Evolutionary conservation across 2,888 invertebrate species (phyloP).

Genomic region (Ormia ochracea): DNA sequence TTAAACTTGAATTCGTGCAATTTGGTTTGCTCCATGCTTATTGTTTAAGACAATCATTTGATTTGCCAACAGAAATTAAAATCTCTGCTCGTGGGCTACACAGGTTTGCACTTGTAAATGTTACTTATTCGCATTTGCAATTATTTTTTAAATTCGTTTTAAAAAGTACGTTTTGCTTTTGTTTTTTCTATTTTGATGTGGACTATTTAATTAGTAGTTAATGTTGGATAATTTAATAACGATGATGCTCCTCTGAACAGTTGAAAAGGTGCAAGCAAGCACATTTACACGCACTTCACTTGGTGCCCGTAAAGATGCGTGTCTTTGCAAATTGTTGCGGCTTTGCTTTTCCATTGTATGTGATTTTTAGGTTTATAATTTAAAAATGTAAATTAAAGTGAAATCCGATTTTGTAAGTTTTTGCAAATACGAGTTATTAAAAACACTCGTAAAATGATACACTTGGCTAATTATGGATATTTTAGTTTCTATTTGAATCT

Average conservation of each 20-base stretch:
- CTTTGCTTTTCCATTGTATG: conserved; percentile 9
- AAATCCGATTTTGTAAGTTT: conserved; percentile 46
- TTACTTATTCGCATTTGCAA: conserved; percentile 2
- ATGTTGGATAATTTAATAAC: conserved; percentile 22
- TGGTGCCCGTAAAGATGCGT: conserved; percentile 50
- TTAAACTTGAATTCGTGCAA: conserved; percentile 56
- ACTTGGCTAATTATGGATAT: conserved; percentile 50
- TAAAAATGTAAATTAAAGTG: conserved; percentile 61
- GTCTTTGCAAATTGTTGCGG: conserved; percentile 32
- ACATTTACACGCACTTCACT: conserved; percentile 47
- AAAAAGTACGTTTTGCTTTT: conserved; percentile 5
- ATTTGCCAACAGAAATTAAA: conserved; percentile 41
- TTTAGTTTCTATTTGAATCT: conserved; percentile 20
- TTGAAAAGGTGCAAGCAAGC: conserved; percentile 12
- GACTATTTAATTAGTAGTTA: conserved; percentile 54
- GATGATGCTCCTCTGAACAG: conserved; percentile 14
- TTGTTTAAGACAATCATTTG: conserved; percentile 55
- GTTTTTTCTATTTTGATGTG: conserved; percentile 24
- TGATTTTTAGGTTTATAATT: conserved; percentile 31
- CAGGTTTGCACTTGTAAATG: conserved; percentile 22
- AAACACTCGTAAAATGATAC: conserved; percentile 25
- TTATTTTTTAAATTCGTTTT: conserved; percentile 36
- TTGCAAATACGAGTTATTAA: too few relatives aligned
- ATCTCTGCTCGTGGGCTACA: not conserved
- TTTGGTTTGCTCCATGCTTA: conserved; percentile 52